Base-by-base conservation (phyloP, 2,797 vertebrate species). In the Eidolon dupreanum region DNA sequence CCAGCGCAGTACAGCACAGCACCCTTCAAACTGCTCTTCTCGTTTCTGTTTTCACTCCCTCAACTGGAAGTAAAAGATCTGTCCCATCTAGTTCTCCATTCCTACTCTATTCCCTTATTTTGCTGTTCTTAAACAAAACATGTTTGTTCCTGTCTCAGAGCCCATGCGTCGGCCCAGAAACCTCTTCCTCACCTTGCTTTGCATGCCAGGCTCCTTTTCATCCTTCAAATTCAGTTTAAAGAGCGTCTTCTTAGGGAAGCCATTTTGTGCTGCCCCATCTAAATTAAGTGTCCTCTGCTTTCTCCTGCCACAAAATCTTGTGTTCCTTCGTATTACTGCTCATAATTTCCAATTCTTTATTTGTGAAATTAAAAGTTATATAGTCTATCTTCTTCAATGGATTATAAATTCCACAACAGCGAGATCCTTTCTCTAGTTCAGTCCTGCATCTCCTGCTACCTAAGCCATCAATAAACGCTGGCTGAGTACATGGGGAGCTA, bases 301-400 rank as follows among this genome's bases (percentile, higher is more conserved):
- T 84, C 55, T 31, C 51, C 26, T 24, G 31, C 17, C 17, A 51
- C 26, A 88, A 38, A 87, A 83, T 4, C 28, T 87, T 43, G 51
- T 22, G 26, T 91, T 85, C 31, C 51, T 73, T 84, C 31, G 2
- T 49, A 63, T 55, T 38, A 77, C 43, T 77, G 88, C 59, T 68
- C n/a, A 88, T 68, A 79, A 68, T 49, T 74, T 66, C 22, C 10
- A 92, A 33, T 74, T 68, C 81, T 70, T 94, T 91, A 83, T 71
- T 77, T 68, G 82, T 90, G 7, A 17, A 79, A 59, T 84, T 70
- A 66, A 71, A 93, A 82, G 66, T 41, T 74, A 33, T n/a, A 77
- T 43, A 53, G 19, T 91, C 38, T 74, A 8, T 61, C 33, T 74
- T 88, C 24, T 51, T 8, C 12, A 24, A 12, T 88, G 26, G 11